Base-by-base conservation (phyloP, 2,113 vertebrate genomes). In the Microcebus lehilahytsara region DNA sequence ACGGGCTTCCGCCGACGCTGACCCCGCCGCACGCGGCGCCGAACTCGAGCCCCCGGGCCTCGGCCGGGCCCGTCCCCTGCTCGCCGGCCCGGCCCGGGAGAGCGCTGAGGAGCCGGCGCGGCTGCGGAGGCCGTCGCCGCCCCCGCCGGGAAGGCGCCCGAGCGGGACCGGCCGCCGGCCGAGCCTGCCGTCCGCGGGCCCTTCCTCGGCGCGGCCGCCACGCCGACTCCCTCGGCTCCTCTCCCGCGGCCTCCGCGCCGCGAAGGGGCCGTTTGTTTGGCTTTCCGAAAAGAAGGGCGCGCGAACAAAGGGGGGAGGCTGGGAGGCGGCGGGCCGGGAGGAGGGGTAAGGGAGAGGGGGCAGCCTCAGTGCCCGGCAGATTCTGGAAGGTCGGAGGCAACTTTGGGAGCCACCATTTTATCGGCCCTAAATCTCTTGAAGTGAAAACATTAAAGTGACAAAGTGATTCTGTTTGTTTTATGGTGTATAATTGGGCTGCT, bases 401-500 rank as follows among this genome's bases (percentile, higher is more conserved):
- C 95, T 96, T 97, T 51, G 87, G 92, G 85, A 96, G 91, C 93
- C 88, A 85, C 95, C 93, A 91, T 97, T 97, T 97, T 95, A 96
- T 95, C 78, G 46, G 92, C 74, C 69, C 96, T 97, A 96, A 96
- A 97, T 97, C 97, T 96, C 92, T 62, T 93, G 92, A 95, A 93
- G 96, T 96, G 98, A 97, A 97, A 97, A 96, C 97, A 96, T 95
- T 93, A 56, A 92, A 96, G 97, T 96, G 97, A 97, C 97, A 92
- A 96, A 96, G 93, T 97, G 97, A 97, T 96, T 96, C 89, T 97
- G 97, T 97, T 97, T 97, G 97, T 98, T 96, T 96, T 97, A 95
- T 97, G 75, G 97, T 87, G 96, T 96, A 96, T 98, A 97, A 98
- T 98, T 97, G 98, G 97, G 93, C 97, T 91, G 97, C 96, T 97